A percentile compares a stretch with the other conserved stretches of the same genome.
phyloP scores from a whole-genome alignment of 2,113 vertebrate species.

The Trochalopteron elliotii region DNA sequence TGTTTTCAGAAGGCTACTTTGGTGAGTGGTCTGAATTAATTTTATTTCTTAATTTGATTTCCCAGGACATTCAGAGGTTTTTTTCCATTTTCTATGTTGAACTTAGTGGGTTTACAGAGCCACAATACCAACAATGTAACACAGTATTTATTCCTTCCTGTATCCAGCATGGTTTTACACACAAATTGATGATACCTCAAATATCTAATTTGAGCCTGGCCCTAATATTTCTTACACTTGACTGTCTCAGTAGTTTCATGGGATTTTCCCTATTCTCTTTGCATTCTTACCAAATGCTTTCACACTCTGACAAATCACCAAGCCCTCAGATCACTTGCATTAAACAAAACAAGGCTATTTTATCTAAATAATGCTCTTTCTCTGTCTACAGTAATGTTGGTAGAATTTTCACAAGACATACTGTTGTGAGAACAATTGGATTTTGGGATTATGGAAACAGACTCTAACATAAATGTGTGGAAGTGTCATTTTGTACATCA shows the following conservation, averaged over 20 bases:
- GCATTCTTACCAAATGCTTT: slow-evolving; percentile 47
- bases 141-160: slow-evolving; percentile 38
- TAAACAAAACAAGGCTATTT: slow-evolving; percentile 45
- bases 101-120: slow-evolving; percentile 3
- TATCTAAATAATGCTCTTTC: neutral
- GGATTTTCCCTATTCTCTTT: slow-evolving; percentile 24
- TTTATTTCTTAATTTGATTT: slow-evolving; percentile 52
- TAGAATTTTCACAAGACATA: neutral
- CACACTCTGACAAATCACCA: slow-evolving; percentile 26
- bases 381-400: neutral
- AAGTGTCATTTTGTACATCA: neutral
- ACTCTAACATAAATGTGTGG: neutral
- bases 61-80: slow-evolving; percentile 38
- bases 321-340: slow-evolving; percentile 13
- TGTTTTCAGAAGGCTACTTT: slow-evolving; percentile 54
- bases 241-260: slow-evolving; percentile 27
- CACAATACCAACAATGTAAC: neutral
- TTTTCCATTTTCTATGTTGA: slow-evolving; percentile 18
- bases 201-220: slow-evolving; percentile 8
- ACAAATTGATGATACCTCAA: neutral
- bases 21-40: slow-evolving; percentile 62
- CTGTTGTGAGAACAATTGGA: neutral
- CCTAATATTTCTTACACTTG: slow-evolving; percentile 7
- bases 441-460: neutral
- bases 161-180: neutral